These are phyloP conservation scores for Carterocephalus palaemon DNA, from an alignment of 2,888 invertebrate species.

Conservation along the genomic window DNA sequence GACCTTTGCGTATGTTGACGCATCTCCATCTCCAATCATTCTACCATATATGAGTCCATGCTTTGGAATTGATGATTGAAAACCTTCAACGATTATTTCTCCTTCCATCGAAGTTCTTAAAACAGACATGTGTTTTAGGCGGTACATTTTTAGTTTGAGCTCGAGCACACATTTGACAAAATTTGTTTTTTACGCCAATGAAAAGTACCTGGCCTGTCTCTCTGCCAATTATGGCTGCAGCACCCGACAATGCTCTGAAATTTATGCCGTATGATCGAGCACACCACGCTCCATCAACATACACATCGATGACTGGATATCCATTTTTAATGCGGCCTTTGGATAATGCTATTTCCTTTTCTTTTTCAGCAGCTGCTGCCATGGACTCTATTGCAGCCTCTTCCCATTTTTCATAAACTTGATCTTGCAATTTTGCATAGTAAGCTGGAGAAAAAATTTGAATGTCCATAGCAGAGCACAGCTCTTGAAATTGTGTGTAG, in stretches of 20 bases:
- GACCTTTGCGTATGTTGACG: conserved; percentile 18
- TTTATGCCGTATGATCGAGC: too few species aligned
- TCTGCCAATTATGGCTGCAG: too few species aligned
- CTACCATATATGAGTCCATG: conserved; percentile 15
- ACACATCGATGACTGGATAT: conserved; percentile 2
- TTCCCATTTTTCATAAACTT: conserved; percentile 25
- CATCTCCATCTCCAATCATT: conserved; percentile 26
- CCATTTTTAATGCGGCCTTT: conserved; percentile 25
- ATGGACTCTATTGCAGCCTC: conserved; percentile 18
- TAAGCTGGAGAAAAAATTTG: conserved; percentile 12
- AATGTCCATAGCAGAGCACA: conserved; percentile 13
- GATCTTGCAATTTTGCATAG: conserved; percentile 7
- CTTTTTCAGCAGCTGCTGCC: conserved; percentile 22
- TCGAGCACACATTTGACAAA: background rate
- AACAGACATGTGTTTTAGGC: conserved; percentile 35
- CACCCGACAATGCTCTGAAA: too few species aligned
- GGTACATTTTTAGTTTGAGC: too few species aligned
- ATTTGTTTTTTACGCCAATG: background rate
- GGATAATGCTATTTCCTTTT: conserved; percentile 29
- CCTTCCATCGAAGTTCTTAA: conserved; percentile 43
- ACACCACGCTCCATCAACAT: conserved; percentile 7
- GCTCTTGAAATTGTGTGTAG: conserved; percentile 21
- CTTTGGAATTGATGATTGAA: conserved; percentile 32
- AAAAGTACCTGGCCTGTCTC: too few species aligned
- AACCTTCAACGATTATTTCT: conserved; percentile 42